Base-by-base conservation (phyloP, 2,113 vertebrate species). In the Thymallus thymallus region DNA sequence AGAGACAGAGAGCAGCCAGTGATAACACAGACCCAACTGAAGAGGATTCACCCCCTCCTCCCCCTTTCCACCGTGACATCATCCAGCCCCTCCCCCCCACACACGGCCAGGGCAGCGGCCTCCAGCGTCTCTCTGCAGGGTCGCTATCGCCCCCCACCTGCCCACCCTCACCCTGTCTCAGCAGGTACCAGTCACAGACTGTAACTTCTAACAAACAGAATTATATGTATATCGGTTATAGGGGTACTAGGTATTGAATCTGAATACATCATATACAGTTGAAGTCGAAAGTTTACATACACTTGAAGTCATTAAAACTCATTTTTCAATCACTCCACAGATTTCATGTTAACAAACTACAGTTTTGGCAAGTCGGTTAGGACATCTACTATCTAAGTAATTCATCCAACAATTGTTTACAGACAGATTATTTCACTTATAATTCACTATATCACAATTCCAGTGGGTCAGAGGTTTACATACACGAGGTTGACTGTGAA, bases 1-100 rank as follows among this genome's bases (percentile, higher is more conserved):
- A 97, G 89, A 93, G 97, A 23, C 97, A 99, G 91, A 91, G 97
- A 63, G 97, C 97, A 0, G 97, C 97, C 64, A 98, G 97, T 3
- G 97, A 98, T 89, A 98, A 95, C 88, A 94, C 93, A n/a, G 96
- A 99, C 73, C 95, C 94, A 69, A 93, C 94, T 2, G 94, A 93
- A 30, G 91, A 93, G 5, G 79, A 90, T 0, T 89, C 92, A 51
- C 62, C 90, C 90, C 91, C 87, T 95, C 88, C 92, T 12, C 90
- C 89, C 65, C 90, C 70, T 41, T 87, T 90, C 0, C 92, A 92
- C 0, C 89, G 88, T 6, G 81, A 88, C 45, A 88, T 82, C 56
- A 88, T 16, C n/a, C 20, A 94, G 76, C 94, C 93, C 80, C 93
- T 95, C 12, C 90, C 89, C 64, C 89, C 70, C 45, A 88, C 90